Conservation (phyloP, 2,888 invertebrate species). For the Cheilosia variabilis region DNA sequence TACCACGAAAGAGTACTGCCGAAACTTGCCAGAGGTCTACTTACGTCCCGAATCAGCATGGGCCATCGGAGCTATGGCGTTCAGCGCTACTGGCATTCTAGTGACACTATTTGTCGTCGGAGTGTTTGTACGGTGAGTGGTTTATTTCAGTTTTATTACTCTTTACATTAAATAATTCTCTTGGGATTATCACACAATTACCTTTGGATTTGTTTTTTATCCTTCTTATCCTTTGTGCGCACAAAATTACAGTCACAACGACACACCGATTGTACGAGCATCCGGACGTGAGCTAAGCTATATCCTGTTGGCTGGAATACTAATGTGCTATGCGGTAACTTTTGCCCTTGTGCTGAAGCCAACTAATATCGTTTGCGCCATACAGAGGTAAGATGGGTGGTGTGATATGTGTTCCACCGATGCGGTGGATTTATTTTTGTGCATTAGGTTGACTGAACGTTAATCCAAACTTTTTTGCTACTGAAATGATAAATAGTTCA, state of each 20-base stretch:
- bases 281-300: slow-evolving; percentile 96
- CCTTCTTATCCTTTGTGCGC: slow-evolving; percentile 7
- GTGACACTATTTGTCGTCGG: slow-evolving; percentile 91
- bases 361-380: slow-evolving; percentile 94
- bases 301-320: slow-evolving; percentile 94
- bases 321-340: slow-evolving; percentile 96
- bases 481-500: too few species aligned
- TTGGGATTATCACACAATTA: slow-evolving; percentile 61
- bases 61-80: slow-evolving; percentile 96
- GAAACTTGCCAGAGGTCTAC: slow-evolving; percentile 92
- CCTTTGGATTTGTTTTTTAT: slow-evolving; percentile 42
- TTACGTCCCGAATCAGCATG: slow-evolving; percentile 92
- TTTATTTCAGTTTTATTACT: slow-evolving; percentile 34
- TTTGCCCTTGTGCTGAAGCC: slow-evolving; percentile 95
- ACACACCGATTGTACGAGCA: slow-evolving; percentile 98
- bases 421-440: background rate
- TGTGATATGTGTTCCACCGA: background rate
- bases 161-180: slow-evolving; percentile 46
- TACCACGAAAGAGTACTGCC: slow-evolving; percentile 89
- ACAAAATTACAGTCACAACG: slow-evolving; percentile 87
- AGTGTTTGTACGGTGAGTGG: slow-evolving; percentile 88
- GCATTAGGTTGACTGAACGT: too few species aligned
- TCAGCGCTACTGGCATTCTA: slow-evolving; percentile 93
- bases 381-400: slow-evolving; percentile 92
- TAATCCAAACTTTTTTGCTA: too few species aligned